These are phyloP conservation scores for Allobates femoralis DNA, from an alignment of 2,797 vertebrate species.

Conservation along the genomic window DNA sequence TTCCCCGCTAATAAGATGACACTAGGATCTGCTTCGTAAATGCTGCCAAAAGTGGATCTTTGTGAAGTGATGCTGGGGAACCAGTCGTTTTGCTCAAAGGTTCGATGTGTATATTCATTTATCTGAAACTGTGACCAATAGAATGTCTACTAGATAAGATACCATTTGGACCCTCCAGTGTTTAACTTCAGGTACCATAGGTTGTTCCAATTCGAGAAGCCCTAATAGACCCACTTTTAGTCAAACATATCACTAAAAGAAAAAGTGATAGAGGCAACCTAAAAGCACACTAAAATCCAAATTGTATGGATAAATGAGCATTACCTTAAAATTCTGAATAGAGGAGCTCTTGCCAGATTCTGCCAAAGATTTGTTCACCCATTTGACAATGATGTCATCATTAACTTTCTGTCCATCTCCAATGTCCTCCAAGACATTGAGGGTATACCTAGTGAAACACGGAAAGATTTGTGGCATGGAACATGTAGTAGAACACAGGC, in stretches of 20 bases:
- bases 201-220: no score
- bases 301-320: neutral
- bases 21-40: no score
- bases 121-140: no score
- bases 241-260: neutral
- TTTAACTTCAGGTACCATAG: neutral
- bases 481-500: no score
- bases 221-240: neutral
- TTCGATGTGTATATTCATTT: no score
- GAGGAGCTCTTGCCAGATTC: conserved; percentile 87
- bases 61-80: no score
- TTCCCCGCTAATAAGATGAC: no score
- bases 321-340: conserved; percentile 93
- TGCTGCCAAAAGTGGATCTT: no score
- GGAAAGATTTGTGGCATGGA: neutral
- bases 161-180: neutral
- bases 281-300: no score
- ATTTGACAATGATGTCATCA: conserved; percentile 90
- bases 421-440: conserved; percentile 90
- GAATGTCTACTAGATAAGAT: neutral
- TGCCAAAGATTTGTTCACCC: conserved; percentile 89
- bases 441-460: conserved; percentile 82
- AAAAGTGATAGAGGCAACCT: neutral
- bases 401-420: conserved; percentile 90
- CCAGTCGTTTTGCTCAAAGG: no score